These are phyloP conservation scores for Onychomys arenicola DNA, from an alignment of 2,797 vertebrate species.

Conservation along the genomic window DNA sequence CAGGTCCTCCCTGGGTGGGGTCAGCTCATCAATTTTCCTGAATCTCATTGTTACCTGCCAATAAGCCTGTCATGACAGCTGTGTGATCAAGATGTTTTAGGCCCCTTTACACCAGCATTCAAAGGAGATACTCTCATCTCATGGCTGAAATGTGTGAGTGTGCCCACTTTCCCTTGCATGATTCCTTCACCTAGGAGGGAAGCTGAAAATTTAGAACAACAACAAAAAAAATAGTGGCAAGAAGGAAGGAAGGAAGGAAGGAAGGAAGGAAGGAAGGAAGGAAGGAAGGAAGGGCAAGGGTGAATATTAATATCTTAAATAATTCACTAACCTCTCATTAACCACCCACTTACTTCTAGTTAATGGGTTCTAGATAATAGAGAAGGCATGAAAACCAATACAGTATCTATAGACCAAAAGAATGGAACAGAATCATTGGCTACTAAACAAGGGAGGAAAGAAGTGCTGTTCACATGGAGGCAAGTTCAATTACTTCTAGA, in stretches of 20 bases:
- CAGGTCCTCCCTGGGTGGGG: too few species aligned
- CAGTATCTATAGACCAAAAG: neutral
- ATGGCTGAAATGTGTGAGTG: neutral
- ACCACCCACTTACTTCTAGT: neutral
- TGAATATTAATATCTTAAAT: neutral
- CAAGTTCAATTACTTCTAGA: neutral
- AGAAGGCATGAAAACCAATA: neutral
- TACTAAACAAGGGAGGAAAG: neutral
- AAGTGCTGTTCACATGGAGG: neutral
- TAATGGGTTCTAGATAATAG: neutral
- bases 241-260: accelerated
- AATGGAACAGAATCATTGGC: neutral
- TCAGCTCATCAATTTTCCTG: too few species aligned
- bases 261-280: neutral
- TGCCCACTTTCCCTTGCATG: neutral
- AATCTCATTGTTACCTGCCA: too few species aligned
- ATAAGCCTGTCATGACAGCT: too few species aligned
- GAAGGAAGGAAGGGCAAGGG: neutral
- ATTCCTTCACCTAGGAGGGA: neutral
- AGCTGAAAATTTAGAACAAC: neutral
- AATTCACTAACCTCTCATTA: neutral
- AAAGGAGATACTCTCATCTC: neutral
- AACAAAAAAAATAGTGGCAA: neutral
- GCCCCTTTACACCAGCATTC: neutral
- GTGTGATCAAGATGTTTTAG: too few species aligned